Evolutionary conservation across 2,888 invertebrate species (phyloP).

Genomic region (Allacma fusca): DNA sequence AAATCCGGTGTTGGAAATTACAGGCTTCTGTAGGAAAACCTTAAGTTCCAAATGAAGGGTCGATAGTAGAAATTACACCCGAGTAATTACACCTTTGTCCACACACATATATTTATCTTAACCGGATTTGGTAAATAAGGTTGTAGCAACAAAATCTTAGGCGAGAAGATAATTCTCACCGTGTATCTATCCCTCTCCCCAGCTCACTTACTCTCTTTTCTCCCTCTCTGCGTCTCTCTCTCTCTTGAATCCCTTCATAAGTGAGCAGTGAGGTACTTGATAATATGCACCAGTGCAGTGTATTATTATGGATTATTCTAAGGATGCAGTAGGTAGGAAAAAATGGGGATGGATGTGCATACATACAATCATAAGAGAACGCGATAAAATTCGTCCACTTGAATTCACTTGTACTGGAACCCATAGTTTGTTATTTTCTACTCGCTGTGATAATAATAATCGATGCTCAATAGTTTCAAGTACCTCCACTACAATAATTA

Average conservation of each 20-base stretch:
- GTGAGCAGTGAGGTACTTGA: too few relatives aligned
- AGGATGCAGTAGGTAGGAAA: not conserved
- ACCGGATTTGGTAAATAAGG: constrained; percentile 61
- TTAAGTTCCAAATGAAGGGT: constrained; percentile 59
- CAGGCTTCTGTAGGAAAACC: constrained; percentile 55
- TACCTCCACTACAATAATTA: constrained; percentile 39
- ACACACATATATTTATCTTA: constrained; percentile 58
- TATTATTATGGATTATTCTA: too few relatives aligned
- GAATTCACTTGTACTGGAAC: constrained; percentile 10
- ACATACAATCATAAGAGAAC: too few relatives aligned
- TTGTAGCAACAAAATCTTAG: constrained; percentile 43
- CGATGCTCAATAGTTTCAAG: constrained; percentile 43
- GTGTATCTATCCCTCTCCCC: not conserved
- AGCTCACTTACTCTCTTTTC: not conserved
- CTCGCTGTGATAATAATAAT: constrained; percentile 14
- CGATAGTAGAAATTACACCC: constrained; percentile 60
- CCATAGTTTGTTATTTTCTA: constrained; percentile 3
- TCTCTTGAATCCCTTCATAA: not conserved
- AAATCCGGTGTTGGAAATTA: constrained; percentile 59
- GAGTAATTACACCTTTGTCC: constrained; percentile 59
- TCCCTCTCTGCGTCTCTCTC: not conserved
- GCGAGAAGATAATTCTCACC: constrained; percentile 41
- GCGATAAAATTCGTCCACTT: not conserved
- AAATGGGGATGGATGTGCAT: not conserved
- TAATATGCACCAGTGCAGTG: too few relatives aligned